A percentile compares a stretch with the other conserved stretches of the same genome.
Evolutionary conservation across 1,140 invertebrate genomes (phyloP).

Genomic region (Metopolophium dirhodum): DNA sequence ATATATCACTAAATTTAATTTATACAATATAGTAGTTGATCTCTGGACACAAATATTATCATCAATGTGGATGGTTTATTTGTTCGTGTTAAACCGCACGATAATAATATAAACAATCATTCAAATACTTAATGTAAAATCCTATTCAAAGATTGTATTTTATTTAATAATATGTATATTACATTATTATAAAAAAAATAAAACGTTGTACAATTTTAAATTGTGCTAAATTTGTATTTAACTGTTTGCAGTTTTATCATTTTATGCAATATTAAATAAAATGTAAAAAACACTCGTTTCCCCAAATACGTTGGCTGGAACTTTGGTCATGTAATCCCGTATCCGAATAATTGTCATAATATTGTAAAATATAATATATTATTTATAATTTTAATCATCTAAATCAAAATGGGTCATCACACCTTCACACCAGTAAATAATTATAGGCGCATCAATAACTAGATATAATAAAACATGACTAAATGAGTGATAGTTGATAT

Average conservation of each 20-base stretch:
- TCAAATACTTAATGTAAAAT: not conserved
- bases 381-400: not conserved
- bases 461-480: not conserved
- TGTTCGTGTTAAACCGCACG: not conserved
- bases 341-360: not conserved
- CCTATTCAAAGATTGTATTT: not conserved
- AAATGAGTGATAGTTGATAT: too few relatives aligned
- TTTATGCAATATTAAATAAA: not conserved
- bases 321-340: not conserved
- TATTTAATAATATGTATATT: not conserved
- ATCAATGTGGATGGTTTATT: not conserved
- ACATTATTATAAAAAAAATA: too few relatives aligned
- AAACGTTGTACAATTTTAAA: too few relatives aligned
- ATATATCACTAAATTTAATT: not conserved
- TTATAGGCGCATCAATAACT: not conserved
- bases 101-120: not conserved
- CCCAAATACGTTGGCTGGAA: not conserved
- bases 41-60: not conserved
- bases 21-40: not conserved
- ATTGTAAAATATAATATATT: not conserved
- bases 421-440: not conserved
- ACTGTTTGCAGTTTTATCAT: not conserved
- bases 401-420: not conserved
- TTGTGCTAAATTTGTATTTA: not conserved
- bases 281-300: not conserved